Evolutionary conservation across 2,888 invertebrate species (phyloP), one percentile per base, ranked within the genome.

Genomic region (Limnephilus marmoratus): DNA sequence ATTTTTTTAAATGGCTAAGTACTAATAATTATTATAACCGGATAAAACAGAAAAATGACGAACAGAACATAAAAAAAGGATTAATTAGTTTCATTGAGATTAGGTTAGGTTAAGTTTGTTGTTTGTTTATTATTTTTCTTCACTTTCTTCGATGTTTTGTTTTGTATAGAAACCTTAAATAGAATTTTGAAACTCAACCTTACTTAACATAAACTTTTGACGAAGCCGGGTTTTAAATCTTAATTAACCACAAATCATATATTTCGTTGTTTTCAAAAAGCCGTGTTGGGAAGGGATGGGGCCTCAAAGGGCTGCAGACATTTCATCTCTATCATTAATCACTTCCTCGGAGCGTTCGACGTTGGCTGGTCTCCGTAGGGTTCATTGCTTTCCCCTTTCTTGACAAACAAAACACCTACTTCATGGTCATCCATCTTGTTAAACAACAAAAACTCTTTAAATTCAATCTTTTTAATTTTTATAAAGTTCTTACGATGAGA

Each of bases 281-380:
- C n/a, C 49, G 41, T 2, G 12, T 86, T n/a, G 86, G n/a, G 41
- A 86, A 49, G 86, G 86, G 86, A 86, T 86, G 86, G 86, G 49
- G 86, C 13, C 29, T 34, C 13, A 86, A 86, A 86, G 68, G 88
- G 80, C 68, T 53, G 88, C 80, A 88, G 88, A 88, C 88, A 88
- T n/a, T 88, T 88, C 68, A 80, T 34, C 53, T 85, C 68, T 34
- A 88, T 88, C 88, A 88, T 88, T 88, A 88, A 88, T 88, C 88
- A 88, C 24, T 88, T 68, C 88, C 29, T 68, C 34, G 45, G 18
- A 86, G 86, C n/a, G 3, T 45, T 68, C 68, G 68, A 68, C 24
- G 68, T 18, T 24, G 53, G 24, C n/a, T 68, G 68, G 68, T 68
- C n/a, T 68, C 68, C 24, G 68, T 5, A n/a, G 86, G 86, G 86